These are phyloP conservation scores for Eupithecia subfuscata DNA, from an alignment of 2,888 invertebrate species.

Conservation along the genomic window DNA sequence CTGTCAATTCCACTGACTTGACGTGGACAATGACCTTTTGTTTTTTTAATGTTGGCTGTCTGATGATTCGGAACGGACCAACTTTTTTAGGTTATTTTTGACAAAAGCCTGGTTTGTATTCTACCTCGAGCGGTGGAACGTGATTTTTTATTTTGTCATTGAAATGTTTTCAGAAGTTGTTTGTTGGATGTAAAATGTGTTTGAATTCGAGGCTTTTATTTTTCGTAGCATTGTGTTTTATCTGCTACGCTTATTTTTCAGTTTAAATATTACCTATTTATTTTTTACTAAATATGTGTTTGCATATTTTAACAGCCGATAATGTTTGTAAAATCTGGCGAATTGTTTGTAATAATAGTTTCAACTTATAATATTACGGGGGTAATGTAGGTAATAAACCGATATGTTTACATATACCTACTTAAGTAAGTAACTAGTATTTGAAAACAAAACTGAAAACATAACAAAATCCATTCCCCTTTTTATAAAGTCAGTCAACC, in stretches of 20 bases:
- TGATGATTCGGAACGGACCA: constrained; percentile 42
- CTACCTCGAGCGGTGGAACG: constrained; percentile 26
- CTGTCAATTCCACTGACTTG: constrained; percentile 79
- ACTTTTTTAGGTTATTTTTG: constrained; percentile 50
- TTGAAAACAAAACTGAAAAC: background rate
- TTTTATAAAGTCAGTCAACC: background rate
- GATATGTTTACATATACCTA: background rate
- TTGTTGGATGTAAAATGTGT: constrained; percentile 19
- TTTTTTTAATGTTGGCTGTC: constrained; percentile 54
- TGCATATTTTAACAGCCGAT: background rate
- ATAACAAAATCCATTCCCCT: background rate
- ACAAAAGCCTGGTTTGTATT: constrained; percentile 37
- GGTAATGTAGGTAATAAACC: background rate
- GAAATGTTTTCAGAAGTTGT: constrained; percentile 38
- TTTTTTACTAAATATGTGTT: too few relatives aligned
- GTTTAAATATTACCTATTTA: background rate
- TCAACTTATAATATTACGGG: too few relatives aligned
- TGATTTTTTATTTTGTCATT: constrained; percentile 26
- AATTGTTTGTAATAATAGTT: background rate
- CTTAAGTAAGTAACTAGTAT: too few relatives aligned
- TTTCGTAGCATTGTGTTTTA: constrained; percentile 9
- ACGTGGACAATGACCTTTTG: constrained; percentile 77
- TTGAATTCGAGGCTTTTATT: constrained; percentile 25
- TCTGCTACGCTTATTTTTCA: background rate
- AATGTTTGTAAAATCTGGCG: background rate